Base-by-base conservation (phyloP, 2,113 vertebrate species). In the Dicerorhinus sumatrensis region DNA sequence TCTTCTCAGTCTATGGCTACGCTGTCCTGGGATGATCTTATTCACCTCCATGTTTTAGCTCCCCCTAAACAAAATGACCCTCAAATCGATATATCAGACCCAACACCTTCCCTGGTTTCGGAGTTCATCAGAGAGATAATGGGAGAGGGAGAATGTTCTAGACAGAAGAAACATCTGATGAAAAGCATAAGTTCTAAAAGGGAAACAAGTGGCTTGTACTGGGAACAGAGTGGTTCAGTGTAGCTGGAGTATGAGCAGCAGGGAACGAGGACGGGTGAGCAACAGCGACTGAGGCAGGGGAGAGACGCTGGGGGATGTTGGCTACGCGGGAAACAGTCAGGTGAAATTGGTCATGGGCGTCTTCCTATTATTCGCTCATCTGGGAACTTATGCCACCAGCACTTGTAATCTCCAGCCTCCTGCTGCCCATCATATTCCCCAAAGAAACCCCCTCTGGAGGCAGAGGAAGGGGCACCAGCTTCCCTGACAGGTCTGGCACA, bases 161-260 rank as follows among this genome's bases (percentile, higher is more conserved):
- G 65, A 13, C 36, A 33, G 87, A 73, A 82, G 56, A 48, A 16
- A 21, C 5, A 2, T 5, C 3, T 20, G 6, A 1, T 0, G 42
- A 54, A 51, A 46, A 51, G 58, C 42, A 7, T 29, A 5, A 5
- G 8, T 39, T 46, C 63, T 14, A 42, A 14, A 54, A n/a, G 83
- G 63, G 27, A 39, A 36, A 12, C 10, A 42, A 13, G 23, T 1
- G 17, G 46, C 6, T n/a, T 20, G 51, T 6, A 8, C 2, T 2
- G 42, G 18, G 48, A 8, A 7, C 5, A 0, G 42, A 20, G 76
- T 36, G 8, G 46, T 42, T 17, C 31, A 9, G 63, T 25, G 46
- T 1, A 36, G 39, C 8, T 6, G 36, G 39, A 4, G n/a, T 5
- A 1, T 0, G 11, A 5, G 80, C 17, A 14, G 12, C 0, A 1